phyloP scores from a whole-genome alignment of 1,140 invertebrate genomes.

The Lanistes nyassanus region DNA sequence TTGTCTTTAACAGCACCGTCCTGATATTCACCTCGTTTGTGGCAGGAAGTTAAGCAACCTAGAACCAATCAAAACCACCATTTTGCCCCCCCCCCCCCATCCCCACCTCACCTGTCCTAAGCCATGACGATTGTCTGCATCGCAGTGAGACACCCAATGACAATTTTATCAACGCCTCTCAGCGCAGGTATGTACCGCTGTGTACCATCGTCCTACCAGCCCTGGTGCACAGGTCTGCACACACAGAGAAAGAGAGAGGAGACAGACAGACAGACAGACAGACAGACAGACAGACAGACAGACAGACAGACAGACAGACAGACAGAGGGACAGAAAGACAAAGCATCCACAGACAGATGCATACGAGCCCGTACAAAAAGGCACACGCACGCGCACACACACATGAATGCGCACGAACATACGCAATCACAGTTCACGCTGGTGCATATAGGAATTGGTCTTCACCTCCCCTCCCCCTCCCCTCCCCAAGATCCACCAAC shows the following conservation, averaged over 20 bases:
- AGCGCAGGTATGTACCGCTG: not conserved
- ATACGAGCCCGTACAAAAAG: conserved; percentile 2
- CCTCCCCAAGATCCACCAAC: not conserved
- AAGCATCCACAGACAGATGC: not conserved
- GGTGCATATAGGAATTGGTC: not conserved
- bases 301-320: not conserved
- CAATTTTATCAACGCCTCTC: not conserved
- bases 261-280: conserved; percentile 6
- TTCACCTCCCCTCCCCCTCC: not conserved
- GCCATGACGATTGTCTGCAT: not conserved
- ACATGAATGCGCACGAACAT: conserved; percentile 9
- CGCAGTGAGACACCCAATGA: not conserved
- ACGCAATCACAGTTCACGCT: not conserved
- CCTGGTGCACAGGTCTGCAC: not conserved
- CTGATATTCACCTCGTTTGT: no score
- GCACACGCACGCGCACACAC: not conserved
- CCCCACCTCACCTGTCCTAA: not conserved
- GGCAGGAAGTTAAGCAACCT: no score
- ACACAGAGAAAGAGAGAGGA: not conserved
- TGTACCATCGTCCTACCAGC: not conserved
- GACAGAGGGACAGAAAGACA: conserved; percentile 12
- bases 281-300: not conserved
- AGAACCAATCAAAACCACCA: not conserved
- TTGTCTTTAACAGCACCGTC: no score
- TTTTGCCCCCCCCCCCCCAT: not conserved